Base-by-base conservation (phyloP, 2,888 invertebrate genomes). In the Abrostola tripartita region DNA sequence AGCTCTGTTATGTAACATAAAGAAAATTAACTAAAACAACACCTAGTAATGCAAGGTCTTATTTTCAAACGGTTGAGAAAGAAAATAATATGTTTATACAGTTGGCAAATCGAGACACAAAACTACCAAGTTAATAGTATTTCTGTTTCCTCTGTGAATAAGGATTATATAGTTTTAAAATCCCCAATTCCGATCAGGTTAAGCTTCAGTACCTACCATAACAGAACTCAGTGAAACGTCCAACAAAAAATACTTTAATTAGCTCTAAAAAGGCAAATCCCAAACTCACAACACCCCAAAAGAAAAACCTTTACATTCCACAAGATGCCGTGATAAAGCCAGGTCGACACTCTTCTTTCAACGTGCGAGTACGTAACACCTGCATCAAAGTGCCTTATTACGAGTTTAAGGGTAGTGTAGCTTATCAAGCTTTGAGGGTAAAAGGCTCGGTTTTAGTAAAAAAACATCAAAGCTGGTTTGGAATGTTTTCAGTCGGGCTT, bases 401-500 rank as follows among this genome's bases (percentile, higher is more conserved):
- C 88, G 78, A 86, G 85, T 85, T 88, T 86, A 86, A 83, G 87
- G 87, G 86, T 89, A 89, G 90, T 90, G 89, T 89, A 87, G 94
- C 94, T 94, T 94, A 93, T 93, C 93, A 93, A 88, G 87, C 87
- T 89, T 87, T 85, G 85, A 86, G 82, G 85, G 88, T 83, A 90
- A 91, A 86, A 77, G 65, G 86, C 79, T 77, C 78, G 78, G 84
- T 87, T 89, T 88, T 84, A 83, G 79, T 70, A 55, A 74, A 86
- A 90, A 91, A 90, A 93, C 91, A 89, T 93, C 94, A 94, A 94
- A 94, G 92, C 86, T 81, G 79, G 83, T 79, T 81, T 87, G 87
- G 88, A 92, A 92, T 92, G 93, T 93, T 94, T 92, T 92, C 90
- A 91, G 92, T 87, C 89, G 91, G 92, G 88, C 82, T 94, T 93